Evolutionary conservation across 2,888 invertebrate genomes (phyloP).

Genomic region (Parthenolecanium corni): DNA sequence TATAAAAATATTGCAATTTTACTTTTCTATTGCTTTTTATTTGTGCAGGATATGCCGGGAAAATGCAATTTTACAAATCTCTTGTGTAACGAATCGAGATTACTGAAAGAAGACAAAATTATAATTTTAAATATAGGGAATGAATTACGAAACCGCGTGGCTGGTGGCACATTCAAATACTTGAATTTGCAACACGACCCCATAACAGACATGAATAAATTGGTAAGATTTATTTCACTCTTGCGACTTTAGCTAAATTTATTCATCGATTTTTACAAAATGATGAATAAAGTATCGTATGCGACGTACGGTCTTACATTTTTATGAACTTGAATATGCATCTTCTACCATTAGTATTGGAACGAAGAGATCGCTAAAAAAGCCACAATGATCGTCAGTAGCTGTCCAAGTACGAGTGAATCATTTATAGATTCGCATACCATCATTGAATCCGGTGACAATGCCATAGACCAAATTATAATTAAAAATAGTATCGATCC

Average conservation of each 20-base stretch:
- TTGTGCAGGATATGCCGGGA: neutral
- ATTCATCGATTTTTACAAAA: neutral
- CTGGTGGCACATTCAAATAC: slow-evolving; percentile 1
- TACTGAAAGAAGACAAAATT: slow-evolving; percentile 17
- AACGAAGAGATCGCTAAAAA: neutral
- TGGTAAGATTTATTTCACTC: neutral
- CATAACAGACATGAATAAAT: slow-evolving; percentile 18
- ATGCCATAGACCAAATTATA: neutral
- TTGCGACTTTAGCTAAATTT: neutral
- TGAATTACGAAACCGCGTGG: slow-evolving; percentile 19
- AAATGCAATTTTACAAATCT: slow-evolving; percentile 16
- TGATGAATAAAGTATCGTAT: no score
- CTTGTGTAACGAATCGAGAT: slow-evolving; percentile 13
- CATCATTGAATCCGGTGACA: neutral
- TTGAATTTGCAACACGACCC: slow-evolving; percentile 9
- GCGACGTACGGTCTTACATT: neutral
- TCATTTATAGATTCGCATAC: neutral
- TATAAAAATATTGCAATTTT: no score
- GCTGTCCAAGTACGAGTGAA: neutral
- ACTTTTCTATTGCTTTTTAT: neutral
- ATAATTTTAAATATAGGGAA: slow-evolving; percentile 13
- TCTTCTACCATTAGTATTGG: neutral
- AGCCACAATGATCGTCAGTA: neutral
- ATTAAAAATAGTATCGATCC: neutral
- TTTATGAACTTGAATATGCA: neutral